Evolutionary conservation across 2,797 vertebrate genomes (phyloP), one percentile per base, ranked within the genome.

Genomic region (Rhadinocentrus ornatus): DNA sequence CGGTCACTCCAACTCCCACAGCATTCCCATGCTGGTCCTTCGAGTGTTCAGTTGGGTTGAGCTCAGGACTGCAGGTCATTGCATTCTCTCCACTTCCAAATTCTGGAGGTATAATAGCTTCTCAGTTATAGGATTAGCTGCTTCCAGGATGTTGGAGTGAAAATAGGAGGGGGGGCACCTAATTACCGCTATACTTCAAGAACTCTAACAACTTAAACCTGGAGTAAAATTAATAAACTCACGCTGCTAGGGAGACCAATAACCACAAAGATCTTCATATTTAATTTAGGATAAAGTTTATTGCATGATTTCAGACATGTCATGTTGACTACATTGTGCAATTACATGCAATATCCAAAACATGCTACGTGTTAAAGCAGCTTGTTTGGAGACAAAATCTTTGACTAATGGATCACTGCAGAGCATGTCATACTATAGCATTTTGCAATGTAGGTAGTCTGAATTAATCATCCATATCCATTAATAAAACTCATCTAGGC

Each of bases 301-400:
- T 64, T 90, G 67, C 26, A 70, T 74, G 44, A 48, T 58, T 77
- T 79, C 73, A 6, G 78, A 82, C 59, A 74, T 15, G 26, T 55
- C 52, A 66, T 62, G 44, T 63, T 71, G 63, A 80, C 53, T 86
- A 85, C 73, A 88, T 15, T 78, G 71, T 78, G 86, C 74, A 76
- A 69, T 61, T 66, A 56, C 86, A 91, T 89, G 86, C 81, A 77
- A 69, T 62, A 84, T 69, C 80, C 63, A 80, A 65, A 68, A 78
- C 73, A 81, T 81, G 73, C 62, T 57, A 57, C 60, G 57, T 75
- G 69, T 67, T 66, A 52, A 66, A 66, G 63, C 71, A 61, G 58
- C 66, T 77, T 29, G 57, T 69, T 56, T 60, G 12, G 48, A 29
- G 10, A 13, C 10, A 29, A 59, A 46, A 59, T 77, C 65, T 55